Evolutionary conservation across 2,797 vertebrate genomes (phyloP).

Genomic region (Streptopelia turtur): DNA sequence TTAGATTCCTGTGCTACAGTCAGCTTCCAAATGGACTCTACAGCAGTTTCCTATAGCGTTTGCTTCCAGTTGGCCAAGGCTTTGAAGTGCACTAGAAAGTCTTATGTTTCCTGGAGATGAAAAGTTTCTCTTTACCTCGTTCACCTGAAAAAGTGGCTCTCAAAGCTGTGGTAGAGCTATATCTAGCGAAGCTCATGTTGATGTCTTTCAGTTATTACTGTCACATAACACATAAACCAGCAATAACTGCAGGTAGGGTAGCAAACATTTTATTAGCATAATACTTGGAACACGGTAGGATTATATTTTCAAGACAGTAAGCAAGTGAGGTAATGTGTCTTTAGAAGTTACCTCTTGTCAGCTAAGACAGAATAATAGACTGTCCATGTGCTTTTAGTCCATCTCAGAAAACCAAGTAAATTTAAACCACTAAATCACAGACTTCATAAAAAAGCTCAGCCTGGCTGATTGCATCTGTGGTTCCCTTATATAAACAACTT

Average conservation of each 20-base stretch:
- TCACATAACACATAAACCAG: not conserved
- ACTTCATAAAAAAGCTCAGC: not conserved
- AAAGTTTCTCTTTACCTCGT: not conserved
- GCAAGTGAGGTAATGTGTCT: not conserved
- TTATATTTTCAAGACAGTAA: not conserved
- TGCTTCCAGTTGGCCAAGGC: conserved; percentile 20
- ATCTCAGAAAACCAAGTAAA: not conserved
- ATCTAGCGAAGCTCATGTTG: not conserved
- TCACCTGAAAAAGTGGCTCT: not conserved
- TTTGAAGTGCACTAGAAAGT: not conserved
- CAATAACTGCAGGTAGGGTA: not conserved
- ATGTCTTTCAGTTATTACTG: not conserved
- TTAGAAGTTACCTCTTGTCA: not conserved
- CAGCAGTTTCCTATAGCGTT: not conserved
- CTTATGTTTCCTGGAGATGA: not conserved
- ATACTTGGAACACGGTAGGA: not conserved
- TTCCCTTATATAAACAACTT: not conserved
- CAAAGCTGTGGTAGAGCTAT: not conserved
- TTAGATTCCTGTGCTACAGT: not conserved
- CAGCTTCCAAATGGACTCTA: not conserved
- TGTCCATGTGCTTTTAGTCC: not conserved
- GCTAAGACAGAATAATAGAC: not conserved
- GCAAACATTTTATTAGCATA: not conserved
- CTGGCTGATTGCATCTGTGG: not conserved
- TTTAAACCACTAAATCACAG: not conserved